Evolutionary conservation across 2,113 vertebrate species (phyloP).

Genomic region (Sitta europaea): DNA sequence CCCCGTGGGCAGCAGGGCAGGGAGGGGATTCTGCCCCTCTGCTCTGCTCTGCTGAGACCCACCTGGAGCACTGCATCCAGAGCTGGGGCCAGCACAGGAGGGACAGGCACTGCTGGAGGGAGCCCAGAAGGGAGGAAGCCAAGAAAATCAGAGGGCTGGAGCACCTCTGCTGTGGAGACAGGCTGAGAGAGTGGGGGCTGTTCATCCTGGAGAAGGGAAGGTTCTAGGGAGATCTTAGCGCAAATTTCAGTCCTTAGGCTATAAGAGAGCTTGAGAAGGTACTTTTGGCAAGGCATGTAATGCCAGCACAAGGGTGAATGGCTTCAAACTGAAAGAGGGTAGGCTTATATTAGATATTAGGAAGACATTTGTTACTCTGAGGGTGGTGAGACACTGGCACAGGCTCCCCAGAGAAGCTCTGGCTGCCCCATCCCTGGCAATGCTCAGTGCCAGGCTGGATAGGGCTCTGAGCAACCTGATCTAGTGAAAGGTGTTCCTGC

Average conservation of each 20-base stretch:
- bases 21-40: background rate
- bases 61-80: background rate
- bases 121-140: background rate
- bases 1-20: background rate
- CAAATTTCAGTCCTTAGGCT: background rate
- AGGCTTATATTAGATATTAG: background rate
- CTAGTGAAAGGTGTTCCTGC: background rate
- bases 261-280: background rate
- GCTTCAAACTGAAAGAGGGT: background rate
- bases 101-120: background rate
- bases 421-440: background rate
- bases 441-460: background rate
- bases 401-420: background rate
- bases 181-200: background rate
- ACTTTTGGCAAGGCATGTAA: background rate
- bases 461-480: background rate
- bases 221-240: background rate
- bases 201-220: background rate
- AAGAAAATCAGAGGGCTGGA: background rate
- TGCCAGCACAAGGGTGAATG: background rate
- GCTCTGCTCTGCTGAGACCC: background rate
- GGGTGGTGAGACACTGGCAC: background rate
- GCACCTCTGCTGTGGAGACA: rapidly evolving
- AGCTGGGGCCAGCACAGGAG: background rate
- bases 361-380: background rate